A percentile compares a stretch with the other conserved stretches of the same genome.
Evolutionary conservation across 2,113 vertebrate species (phyloP).

Genomic region (Melanostigma gelatinosum): DNA sequence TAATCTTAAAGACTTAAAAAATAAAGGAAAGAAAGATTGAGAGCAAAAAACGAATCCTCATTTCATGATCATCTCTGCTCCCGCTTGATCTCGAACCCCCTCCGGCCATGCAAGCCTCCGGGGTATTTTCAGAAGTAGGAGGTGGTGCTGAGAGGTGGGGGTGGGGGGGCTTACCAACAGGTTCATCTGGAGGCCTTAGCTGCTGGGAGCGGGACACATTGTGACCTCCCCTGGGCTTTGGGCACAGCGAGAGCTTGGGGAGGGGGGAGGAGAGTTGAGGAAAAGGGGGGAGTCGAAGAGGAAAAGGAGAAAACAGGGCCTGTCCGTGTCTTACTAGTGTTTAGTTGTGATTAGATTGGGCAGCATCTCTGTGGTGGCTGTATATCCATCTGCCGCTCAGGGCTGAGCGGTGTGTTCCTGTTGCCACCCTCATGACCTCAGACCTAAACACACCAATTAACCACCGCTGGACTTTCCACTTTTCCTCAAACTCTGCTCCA

Average conservation of each 20-base stretch:
- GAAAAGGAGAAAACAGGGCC: constrained; percentile 44
- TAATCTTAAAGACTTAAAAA: constrained; percentile 27
- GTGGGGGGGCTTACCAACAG: constrained; percentile 34
- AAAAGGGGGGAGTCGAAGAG: constrained; percentile 40
- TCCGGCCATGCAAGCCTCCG: constrained; percentile 26
- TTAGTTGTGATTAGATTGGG: constrained; percentile 77
- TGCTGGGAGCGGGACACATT: constrained; percentile 65
- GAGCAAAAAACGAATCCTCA: not conserved
- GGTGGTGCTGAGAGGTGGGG: constrained; percentile 23
- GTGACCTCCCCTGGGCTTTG: constrained; percentile 71
- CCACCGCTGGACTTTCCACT: constrained; percentile 76
- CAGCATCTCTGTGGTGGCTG: constrained; percentile 68
- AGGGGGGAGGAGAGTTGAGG: constrained; percentile 31
- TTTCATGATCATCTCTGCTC: constrained; percentile 40
- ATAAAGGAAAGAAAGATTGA: not conserved
- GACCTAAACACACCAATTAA: constrained; percentile 76
- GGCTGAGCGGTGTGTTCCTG: constrained; percentile 66
- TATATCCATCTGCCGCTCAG: constrained; percentile 62
- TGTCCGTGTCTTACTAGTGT: constrained; percentile 78
- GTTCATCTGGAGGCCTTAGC: constrained; percentile 54
- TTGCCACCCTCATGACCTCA: constrained; percentile 73
- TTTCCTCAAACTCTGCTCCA: constrained; percentile 62
- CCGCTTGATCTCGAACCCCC: constrained; percentile 37
- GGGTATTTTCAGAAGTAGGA: constrained; percentile 43
- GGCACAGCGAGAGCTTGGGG: constrained; percentile 49